These are phyloP conservation scores for Andrena praecox DNA, from an alignment of 2,888 invertebrate species.

Conservation along the genomic window DNA sequence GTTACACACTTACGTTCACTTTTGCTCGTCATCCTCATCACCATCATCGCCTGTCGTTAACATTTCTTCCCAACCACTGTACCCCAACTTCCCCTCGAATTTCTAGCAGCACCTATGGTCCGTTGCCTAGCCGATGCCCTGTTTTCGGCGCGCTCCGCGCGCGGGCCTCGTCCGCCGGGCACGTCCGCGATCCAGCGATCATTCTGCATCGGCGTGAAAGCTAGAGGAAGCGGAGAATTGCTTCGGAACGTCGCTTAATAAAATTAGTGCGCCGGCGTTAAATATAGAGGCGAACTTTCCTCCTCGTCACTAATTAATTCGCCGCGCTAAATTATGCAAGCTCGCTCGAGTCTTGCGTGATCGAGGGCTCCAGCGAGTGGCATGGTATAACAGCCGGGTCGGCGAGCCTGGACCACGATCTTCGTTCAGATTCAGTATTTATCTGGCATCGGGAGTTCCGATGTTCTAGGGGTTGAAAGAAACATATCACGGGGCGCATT, in stretches of 20 bases:
- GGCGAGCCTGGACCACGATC: background rate
- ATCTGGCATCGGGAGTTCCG: no score
- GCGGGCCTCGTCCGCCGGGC: background rate
- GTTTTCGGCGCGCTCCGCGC: background rate
- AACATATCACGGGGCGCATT: no score
- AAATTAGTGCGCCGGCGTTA: conserved; percentile 37
- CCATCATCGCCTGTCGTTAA: conserved; percentile 34
- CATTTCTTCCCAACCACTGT: conserved; percentile 21
- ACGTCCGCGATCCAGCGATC: background rate
- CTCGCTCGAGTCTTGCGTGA: conserved; percentile 28
- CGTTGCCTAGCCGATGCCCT: background rate
- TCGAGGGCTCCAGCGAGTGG: background rate
- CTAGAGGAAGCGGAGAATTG: background rate
- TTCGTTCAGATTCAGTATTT: background rate
- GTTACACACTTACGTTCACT: conserved; percentile 50
- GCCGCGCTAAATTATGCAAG: conserved; percentile 44
- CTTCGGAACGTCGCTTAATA: conserved; percentile 5
- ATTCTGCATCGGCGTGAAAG: conserved; percentile 15
- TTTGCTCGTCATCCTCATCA: conserved; percentile 21
- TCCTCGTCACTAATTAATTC: conserved; percentile 46
- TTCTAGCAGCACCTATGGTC: background rate
- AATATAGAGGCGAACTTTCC: conserved; percentile 44
- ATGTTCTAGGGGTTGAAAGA: no score
- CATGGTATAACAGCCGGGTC: background rate
- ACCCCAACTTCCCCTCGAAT: background rate